phyloP scores from a whole-genome alignment of 2,113 vertebrate genomes.

The Lichenostomus cassidix region DNA sequence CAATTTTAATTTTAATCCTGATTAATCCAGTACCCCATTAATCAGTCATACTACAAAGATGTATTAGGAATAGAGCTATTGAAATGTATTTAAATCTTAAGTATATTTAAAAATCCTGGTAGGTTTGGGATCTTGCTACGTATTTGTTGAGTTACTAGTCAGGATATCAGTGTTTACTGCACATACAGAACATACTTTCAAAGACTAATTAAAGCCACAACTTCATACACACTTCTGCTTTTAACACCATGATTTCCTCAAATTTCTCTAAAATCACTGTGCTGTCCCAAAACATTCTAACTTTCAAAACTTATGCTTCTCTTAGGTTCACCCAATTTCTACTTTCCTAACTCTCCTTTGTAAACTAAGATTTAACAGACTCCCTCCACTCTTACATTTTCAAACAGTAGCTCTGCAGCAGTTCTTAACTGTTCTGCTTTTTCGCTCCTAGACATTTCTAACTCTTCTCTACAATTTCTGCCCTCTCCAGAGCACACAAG shows the following conservation, averaged over 20 bases:
- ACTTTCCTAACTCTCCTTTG: not conserved
- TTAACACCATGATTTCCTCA: not conserved
- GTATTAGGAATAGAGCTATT: not conserved
- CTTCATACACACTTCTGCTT: not conserved
- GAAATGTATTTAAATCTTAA: not conserved
- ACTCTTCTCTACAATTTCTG: not conserved
- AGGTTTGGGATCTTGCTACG: accelerated
- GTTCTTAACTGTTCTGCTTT: not conserved
- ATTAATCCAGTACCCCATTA: not conserved
- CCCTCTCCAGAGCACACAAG: not conserved
- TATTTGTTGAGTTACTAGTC: not conserved
- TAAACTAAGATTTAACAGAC: not conserved
- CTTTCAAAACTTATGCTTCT: not conserved
- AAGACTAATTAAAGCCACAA: not conserved
- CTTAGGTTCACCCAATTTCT: not conserved
- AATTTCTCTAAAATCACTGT: not conserved
- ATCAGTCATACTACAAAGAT: not conserved
- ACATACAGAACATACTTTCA: not conserved
- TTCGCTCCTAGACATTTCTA: not conserved
- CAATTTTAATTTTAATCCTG: not conserved
- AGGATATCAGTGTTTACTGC: not conserved
- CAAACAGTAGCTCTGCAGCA: not conserved
- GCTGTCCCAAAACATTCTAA: not conserved
- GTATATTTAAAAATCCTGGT: not conserved
- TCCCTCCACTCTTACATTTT: not conserved